Conservation (phyloP, 1,140 invertebrate species). For the Macrostomum lignano region DNA sequence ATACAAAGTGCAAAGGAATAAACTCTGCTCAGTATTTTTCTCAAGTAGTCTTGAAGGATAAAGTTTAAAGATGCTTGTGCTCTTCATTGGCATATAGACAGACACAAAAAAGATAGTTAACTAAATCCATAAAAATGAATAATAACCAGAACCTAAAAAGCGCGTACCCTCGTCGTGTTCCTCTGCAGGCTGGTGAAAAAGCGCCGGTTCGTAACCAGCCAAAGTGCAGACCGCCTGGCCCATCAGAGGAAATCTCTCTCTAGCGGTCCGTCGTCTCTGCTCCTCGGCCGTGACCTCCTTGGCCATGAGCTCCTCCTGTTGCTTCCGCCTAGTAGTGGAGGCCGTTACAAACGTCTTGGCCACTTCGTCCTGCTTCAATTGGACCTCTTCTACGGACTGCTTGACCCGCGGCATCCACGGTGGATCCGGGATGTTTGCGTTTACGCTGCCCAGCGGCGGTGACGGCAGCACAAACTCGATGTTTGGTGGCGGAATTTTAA, state of each 20-base stretch:
- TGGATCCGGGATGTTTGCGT: slow-evolving; percentile 81
- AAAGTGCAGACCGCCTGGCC: slow-evolving; percentile 55
- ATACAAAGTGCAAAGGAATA: too few relatives aligned
- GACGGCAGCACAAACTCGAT: slow-evolving; percentile 96
- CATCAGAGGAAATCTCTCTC: slow-evolving; percentile 79
- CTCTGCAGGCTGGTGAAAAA: too few relatives aligned
- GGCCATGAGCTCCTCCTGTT: slow-evolving; percentile 86
- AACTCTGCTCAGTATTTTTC: too few relatives aligned
- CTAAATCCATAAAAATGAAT: too few relatives aligned
- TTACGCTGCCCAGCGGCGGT: slow-evolving; percentile 57
- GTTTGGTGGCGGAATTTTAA: slow-evolving; percentile 77
- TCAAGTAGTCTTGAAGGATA: too few relatives aligned
- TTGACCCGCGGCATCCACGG: slow-evolving; percentile 90
- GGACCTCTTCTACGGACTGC: slow-evolving; percentile 91
- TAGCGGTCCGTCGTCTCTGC: slow-evolving; percentile 63
- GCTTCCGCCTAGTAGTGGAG: slow-evolving; percentile 84
- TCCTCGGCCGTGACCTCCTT: slow-evolving; percentile 72
- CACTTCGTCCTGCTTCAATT: slow-evolving; percentile 84
- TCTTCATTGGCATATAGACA: too few relatives aligned
- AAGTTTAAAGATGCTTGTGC: too few relatives aligned
- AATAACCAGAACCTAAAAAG: too few relatives aligned
- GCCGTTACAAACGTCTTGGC: slow-evolving; percentile 78
- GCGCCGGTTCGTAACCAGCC: slow-evolving; percentile 81
- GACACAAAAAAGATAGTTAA: too few relatives aligned
- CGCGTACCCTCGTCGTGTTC: too few relatives aligned